Conservation (phyloP, 2,797 vertebrate species). For the Podargus strigoides region DNA sequence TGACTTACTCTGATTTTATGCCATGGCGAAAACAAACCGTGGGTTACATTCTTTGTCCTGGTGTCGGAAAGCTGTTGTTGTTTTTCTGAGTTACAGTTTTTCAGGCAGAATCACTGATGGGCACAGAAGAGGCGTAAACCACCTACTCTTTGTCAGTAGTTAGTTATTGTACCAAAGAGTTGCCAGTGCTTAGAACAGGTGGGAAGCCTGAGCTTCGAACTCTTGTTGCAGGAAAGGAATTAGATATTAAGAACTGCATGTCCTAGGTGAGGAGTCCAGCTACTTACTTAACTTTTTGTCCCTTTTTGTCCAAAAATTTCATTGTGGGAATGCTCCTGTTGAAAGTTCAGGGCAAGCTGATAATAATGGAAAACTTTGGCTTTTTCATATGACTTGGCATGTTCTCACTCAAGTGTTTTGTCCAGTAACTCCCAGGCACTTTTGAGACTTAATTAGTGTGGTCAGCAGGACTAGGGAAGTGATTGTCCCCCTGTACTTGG, state of each 20-base stretch:
- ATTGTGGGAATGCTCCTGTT: not conserved
- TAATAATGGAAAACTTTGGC: not conserved
- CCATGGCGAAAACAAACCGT: rapidly evolving
- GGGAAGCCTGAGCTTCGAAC: not conserved
- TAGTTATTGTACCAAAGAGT: not conserved
- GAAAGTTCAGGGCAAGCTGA: not conserved
- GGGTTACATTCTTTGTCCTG: not conserved
- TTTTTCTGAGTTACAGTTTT: not conserved
- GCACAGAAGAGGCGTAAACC: not conserved
- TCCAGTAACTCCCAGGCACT: not conserved
- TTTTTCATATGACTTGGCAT: not conserved
- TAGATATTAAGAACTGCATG: not conserved
- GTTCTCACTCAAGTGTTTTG: not conserved
- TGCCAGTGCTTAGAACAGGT: not conserved
- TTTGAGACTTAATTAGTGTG: too few species aligned
- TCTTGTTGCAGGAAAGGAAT: not conserved
- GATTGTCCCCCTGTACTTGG: too few species aligned
- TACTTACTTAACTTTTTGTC: not conserved
- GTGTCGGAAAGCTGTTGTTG: not conserved
- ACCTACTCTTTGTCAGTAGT: not conserved
- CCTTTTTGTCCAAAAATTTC: not conserved
- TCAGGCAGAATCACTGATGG: not conserved
- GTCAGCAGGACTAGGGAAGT: too few species aligned
- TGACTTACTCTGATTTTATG: not conserved
- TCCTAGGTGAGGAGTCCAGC: not conserved